A percentile compares a stretch with the other conserved stretches of the same genome.
Evolutionary conservation across 92 coral and sea anemone genomes (phyloP).

Genomic region (Actinernus sp.): DNA sequence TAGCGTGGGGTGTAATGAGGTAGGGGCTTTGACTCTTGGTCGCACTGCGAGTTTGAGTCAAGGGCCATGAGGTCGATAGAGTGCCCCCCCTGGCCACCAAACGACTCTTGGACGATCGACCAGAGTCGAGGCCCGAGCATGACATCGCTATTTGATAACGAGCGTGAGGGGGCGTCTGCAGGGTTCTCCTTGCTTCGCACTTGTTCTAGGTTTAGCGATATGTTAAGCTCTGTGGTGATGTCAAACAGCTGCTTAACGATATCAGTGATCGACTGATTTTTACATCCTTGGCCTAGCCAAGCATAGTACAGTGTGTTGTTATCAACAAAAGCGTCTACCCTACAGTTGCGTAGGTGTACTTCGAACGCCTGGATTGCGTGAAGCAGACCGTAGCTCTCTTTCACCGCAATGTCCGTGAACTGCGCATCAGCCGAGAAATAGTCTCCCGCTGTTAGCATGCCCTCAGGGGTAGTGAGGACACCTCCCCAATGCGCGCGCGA

Average conservation of each 20-base stretch:
- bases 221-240: not conserved
- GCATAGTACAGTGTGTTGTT: no score
- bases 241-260: slow-evolving; percentile 8
- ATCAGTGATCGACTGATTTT: not conserved
- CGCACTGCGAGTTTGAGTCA: slow-evolving; percentile 7
- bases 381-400: not conserved
- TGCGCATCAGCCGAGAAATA: not conserved
- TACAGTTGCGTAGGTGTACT: not conserved
- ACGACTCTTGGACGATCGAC: slow-evolving; percentile 6
- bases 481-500: slow-evolving; percentile 4
- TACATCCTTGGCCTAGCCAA: no score
- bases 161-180: slow-evolving; percentile 20
- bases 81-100: slow-evolving; percentile 1
- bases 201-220: not conserved
- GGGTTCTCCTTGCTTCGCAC: not conserved
- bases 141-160: not conserved
- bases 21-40: not conserved
- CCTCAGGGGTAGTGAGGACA: not conserved
- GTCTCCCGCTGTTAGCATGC: slow-evolving; percentile 1
- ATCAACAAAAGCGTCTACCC: no score
- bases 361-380: not conserved
- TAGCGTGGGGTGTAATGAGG: slow-evolving; percentile 16
- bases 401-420: not conserved
- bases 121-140: slow-evolving; percentile 20
- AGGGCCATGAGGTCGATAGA: slow-evolving; percentile 38